These are phyloP conservation scores for Eupithecia vulgata DNA, from an alignment of 2,888 invertebrate genomes.

Conservation along the genomic window DNA sequence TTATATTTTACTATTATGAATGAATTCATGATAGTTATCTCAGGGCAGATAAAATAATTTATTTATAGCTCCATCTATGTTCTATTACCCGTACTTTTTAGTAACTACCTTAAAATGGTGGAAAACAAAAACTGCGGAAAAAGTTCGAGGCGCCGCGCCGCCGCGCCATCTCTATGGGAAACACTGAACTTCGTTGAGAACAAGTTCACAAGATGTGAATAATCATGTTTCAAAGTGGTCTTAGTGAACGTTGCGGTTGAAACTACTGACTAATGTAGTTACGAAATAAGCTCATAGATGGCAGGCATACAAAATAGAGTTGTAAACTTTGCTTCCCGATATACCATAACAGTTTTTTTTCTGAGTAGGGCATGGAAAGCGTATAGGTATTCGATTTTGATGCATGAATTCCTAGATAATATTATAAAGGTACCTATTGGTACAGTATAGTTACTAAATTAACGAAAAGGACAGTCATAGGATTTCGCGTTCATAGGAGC, in stretches of 20 bases:
- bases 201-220: neutral
- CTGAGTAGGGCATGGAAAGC: neutral
- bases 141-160: neutral
- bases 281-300: neutral
- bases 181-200: neutral
- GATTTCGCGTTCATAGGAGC: too few relatives aligned
- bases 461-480: too few relatives aligned
- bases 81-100: neutral
- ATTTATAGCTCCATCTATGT: neutral
- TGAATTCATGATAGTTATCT: neutral
- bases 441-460: too few relatives aligned
- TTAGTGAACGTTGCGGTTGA: neutral
- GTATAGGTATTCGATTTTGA: too few relatives aligned
- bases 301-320: neutral
- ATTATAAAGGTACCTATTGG: too few relatives aligned
- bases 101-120: neutral
- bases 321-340: neutral
- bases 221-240: neutral
- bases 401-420: too few relatives aligned
- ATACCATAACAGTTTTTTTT: too few relatives aligned
- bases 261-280: neutral
- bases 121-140: neutral
- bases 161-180: neutral
- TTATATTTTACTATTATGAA: too few relatives aligned
- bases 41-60: neutral